These are phyloP conservation scores for Galemys pyrenaicus DNA, from an alignment of 2,113 vertebrate species.

Conservation along the genomic window DNA sequence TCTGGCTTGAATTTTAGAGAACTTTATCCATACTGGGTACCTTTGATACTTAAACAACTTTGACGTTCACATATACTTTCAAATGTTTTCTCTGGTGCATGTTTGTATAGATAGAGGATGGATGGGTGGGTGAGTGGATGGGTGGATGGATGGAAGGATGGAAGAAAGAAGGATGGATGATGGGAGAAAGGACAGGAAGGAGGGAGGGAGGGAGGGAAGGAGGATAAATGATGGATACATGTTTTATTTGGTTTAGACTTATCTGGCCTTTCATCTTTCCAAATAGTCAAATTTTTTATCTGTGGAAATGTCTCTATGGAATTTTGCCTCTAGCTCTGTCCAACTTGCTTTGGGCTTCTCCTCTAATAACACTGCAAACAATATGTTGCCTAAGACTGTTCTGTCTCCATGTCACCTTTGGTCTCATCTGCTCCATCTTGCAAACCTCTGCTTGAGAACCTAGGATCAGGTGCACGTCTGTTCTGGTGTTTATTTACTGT, in stretches of 20 bases:
- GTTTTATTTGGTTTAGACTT: conserved; percentile 17
- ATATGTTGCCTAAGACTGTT: background rate
- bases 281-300: background rate
- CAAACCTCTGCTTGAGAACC: background rate
- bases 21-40: background rate
- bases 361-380: background rate
- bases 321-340: background rate
- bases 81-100: background rate
- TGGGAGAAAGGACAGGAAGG: too few species aligned
- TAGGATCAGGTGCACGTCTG: background rate
- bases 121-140: background rate
- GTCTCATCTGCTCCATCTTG: background rate
- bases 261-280: background rate
- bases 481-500: background rate
- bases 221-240: background rate
- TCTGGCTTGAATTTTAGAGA: conserved; percentile 27
- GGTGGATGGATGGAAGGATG: background rate
- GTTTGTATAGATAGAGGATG: background rate
- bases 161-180: too few species aligned
- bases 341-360: background rate
- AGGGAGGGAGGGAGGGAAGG: background rate
- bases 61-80: background rate
- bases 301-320: background rate
- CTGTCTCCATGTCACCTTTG: background rate
- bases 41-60: background rate